phyloP scores from a whole-genome alignment of 1,140 invertebrate genomes.

The Euwallacea similis region DNA sequence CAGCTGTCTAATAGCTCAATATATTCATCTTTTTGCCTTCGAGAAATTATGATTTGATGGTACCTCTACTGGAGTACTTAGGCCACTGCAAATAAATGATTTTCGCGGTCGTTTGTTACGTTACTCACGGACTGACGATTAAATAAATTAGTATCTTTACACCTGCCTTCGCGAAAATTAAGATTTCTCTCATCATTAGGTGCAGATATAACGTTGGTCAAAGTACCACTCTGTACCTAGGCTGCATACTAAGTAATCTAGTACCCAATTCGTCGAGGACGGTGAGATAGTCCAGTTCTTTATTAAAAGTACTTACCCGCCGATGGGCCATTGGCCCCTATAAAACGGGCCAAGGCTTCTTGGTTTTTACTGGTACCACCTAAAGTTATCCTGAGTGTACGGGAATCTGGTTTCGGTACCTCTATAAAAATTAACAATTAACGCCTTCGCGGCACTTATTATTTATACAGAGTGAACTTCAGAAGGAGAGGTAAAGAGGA shows the following conservation, averaged over 20 bases:
- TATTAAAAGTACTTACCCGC: no score
- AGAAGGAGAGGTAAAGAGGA: no score
- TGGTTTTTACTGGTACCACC: conserved; percentile 11
- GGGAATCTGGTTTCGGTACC: not conserved
- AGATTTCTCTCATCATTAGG: no score
- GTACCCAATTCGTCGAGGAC: not conserved
- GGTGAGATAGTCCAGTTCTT: conserved; percentile 22
- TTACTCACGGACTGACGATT: no score
- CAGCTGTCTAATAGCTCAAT: conserved; percentile 14
- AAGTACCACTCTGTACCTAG: no score
- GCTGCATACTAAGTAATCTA: no score
- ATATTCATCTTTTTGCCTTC: conserved; percentile 10
- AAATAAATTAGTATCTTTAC: no score
- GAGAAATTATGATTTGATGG: conserved; percentile 4
- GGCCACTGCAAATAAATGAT: conserved; percentile 9
- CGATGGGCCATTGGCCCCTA: conserved; percentile 21
- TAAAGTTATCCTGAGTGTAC: conserved; percentile 8
- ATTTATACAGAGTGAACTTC: no score
- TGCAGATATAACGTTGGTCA: no score
- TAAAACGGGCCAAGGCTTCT: conserved; percentile 32
- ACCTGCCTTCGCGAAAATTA: no score
- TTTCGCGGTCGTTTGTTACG: conserved; percentile 5
- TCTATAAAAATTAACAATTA: no score
- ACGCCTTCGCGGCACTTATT: no score
- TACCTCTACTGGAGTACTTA: not conserved